These are phyloP conservation scores for Conger conger DNA, from an alignment of 2,113 vertebrate species.

Conservation along the genomic window DNA sequence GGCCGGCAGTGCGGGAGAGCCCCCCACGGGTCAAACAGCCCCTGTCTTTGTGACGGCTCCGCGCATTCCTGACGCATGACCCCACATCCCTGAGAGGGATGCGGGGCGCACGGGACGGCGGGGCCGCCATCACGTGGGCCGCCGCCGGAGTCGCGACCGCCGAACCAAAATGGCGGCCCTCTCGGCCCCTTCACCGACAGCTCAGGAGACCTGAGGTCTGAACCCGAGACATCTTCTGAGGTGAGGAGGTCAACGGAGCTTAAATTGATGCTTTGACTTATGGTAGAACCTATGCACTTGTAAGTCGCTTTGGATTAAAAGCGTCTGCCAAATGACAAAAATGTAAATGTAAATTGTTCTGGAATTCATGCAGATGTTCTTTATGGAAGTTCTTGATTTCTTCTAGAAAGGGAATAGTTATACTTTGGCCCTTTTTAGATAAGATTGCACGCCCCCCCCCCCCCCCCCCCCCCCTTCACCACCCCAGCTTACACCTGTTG, in stretches of 20 bases:
- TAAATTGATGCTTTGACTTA: too few relatives aligned
- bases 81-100: not conserved
- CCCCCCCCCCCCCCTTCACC: too few relatives aligned
- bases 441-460: too few relatives aligned
- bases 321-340: too few relatives aligned
- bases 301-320: too few relatives aligned
- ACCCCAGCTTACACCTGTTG: too few relatives aligned
- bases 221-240: not conserved
- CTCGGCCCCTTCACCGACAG: not conserved
- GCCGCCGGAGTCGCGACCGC: not conserved
- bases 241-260: not conserved
- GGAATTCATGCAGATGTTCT: not conserved
- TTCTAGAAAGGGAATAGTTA: too few relatives aligned
- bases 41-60: slow-evolving; percentile 17
- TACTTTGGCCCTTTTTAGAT: too few relatives aligned
- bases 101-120: not conserved
- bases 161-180: not conserved
- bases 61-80: slow-evolving; percentile 11
- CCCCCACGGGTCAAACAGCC: slow-evolving; percentile 1
- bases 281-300: too few relatives aligned
- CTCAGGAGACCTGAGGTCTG: not conserved
- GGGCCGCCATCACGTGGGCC: not conserved
- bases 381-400: not conserved
- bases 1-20: not conserved
- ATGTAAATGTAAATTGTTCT: too few relatives aligned